Evolutionary conservation across 2,888 invertebrate species (phyloP), one percentile per base, ranked within the genome.

Genomic region (Pegoplata infirma): DNA sequence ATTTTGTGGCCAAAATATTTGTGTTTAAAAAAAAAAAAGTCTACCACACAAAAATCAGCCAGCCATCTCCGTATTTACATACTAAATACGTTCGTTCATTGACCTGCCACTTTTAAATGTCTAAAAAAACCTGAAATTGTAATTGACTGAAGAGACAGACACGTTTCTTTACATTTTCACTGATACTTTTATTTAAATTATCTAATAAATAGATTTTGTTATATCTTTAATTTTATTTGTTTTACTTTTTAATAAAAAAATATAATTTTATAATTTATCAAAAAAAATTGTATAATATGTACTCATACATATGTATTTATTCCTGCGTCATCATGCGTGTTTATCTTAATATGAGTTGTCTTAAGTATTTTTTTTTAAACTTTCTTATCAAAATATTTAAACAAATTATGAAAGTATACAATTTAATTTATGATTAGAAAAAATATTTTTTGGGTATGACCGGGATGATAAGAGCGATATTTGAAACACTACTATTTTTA

Each of bases 81-180:
- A n/a, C n/a, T n/a, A n/a, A n/a, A n/a, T n/a, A n/a, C n/a, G n/a
- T n/a, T n/a, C 51, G 77, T 67, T 73, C 77, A 68, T 46, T 73
- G 67, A 77, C 67, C 67, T 46, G 32, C 21, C 56, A 40, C 36
- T 69, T 56, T 56, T 17, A 23, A 63, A 56, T 40, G 49, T 10
- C 40, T 17, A 58, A 55, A 59, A 76, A 58, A 69, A 69, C 17
- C 14, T 8, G n/a, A 72, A 55, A 61, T 64, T 55, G 25, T 28
- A 46, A 56, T 36, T 63, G 25, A 19, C 12, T 21, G 10, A 49
- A n/a, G n/a, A n/a, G n/a, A n/a, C n/a, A n/a, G 17, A 58, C 21
- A 23, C 28, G 51, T 49, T 25, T 23, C 40, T 8, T 55, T 47
- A 14, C 47, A 25, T 6, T 36, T 55, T 3, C 7, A 10, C 17